phyloP scores from a whole-genome alignment of 2,888 invertebrate genomes.

The Drosophila pegasa region DNA sequence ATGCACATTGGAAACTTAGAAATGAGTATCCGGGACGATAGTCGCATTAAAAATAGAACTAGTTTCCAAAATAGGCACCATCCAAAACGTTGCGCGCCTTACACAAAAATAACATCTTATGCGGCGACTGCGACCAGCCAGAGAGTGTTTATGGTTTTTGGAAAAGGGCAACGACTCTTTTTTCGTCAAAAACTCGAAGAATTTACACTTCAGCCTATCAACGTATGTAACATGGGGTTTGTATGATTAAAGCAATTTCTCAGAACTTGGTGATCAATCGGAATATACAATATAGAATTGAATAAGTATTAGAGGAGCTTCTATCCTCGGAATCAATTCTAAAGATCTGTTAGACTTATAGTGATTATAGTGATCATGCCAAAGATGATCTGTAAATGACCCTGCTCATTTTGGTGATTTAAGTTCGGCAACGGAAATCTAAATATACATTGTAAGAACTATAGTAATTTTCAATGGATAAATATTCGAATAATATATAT shows the following conservation, averaged over 20 bases:
- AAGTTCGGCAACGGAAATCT: no score
- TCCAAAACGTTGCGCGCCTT: conserved; percentile 49
- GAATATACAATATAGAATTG: no score
- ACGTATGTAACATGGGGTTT: not conserved
- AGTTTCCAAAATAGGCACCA: conserved; percentile 53
- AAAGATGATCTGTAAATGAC: no score
- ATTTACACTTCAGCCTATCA: conserved; percentile 6
- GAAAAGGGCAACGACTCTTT: conserved; percentile 68
- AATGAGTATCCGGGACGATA: conserved; percentile 29
- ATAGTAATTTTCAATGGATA: no score
- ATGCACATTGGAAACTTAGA: conserved; percentile 18
- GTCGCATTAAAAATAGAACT: conserved; percentile 44
- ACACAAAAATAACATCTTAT: conserved; percentile 62
- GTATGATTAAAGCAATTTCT: conserved; percentile 3
- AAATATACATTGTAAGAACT: no score
- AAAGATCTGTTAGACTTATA: no score
- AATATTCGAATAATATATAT: no score
- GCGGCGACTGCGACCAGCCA: conserved; percentile 14
- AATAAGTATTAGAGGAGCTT: no score
- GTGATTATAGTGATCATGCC: no score
- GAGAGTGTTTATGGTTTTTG: conserved; percentile 55
- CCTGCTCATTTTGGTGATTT: no score
- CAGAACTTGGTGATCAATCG: not conserved
- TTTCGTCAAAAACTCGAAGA: conserved; percentile 22
- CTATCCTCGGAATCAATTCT: no score